Conservation (phyloP, 2,797 vertebrate genomes). For the Danio albolineatus region DNA sequence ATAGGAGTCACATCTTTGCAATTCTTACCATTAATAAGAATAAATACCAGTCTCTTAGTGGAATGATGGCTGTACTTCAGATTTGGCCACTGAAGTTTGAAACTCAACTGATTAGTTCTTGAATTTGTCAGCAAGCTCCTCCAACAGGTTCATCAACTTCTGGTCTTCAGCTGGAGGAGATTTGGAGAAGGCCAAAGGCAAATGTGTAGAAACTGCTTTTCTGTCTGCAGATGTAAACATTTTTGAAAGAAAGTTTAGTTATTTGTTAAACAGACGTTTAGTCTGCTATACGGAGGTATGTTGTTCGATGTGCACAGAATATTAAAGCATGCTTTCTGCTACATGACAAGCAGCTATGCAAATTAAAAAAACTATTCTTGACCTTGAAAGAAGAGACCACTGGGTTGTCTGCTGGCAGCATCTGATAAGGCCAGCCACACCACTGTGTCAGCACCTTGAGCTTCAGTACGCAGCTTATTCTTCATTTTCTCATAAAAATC, state of each 20-base stretch:
- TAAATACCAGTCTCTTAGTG: neutral
- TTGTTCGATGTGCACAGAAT: neutral
- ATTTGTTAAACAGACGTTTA: neutral
- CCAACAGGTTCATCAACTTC: constrained; percentile 74
- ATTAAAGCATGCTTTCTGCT: neutral
- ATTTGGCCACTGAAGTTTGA: neutral
- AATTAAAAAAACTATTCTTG: constrained; percentile 8
- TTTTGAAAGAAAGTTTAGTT: neutral
- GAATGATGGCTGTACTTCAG: neutral
- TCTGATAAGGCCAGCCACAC: constrained; percentile 81
- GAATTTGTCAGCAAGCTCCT: constrained; percentile 78
- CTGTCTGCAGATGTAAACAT: constrained; percentile 73
- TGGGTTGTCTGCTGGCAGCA: constrained; percentile 71
- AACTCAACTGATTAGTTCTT: constrained; percentile 66
- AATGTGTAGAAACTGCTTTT: constrained; percentile 79
- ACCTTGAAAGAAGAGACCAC: constrained; percentile 87
- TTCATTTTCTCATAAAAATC: constrained; percentile 85
- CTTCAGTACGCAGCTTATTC: constrained; percentile 77
- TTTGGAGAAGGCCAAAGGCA: constrained; percentile 79
- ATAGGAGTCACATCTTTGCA: neutral
- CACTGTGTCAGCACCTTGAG: constrained; percentile 82
- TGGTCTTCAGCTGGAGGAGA: constrained; percentile 76
- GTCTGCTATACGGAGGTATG: neutral
- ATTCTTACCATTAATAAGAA: constrained; percentile 10
- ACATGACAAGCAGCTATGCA: neutral